Percentiles rank a stretch among this genome's conserved stretches.
Evolutionary conservation across 2,888 invertebrate species (phyloP).

Genomic region (Xylota segnis): DNA sequence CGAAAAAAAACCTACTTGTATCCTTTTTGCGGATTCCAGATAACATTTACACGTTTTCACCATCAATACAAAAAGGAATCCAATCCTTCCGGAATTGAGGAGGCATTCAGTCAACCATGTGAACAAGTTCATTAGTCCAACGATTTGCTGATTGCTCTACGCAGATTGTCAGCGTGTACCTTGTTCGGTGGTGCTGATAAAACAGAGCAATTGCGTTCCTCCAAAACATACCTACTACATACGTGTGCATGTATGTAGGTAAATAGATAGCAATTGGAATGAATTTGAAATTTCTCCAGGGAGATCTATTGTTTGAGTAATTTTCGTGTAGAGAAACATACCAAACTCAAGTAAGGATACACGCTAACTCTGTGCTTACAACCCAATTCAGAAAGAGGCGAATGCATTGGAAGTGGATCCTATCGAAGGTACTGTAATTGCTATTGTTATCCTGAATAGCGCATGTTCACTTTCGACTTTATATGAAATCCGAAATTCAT

Average conservation of each 20-base stretch:
- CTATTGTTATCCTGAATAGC: constrained; percentile 8
- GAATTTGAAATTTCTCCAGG: constrained; percentile 42
- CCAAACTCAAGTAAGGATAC: constrained; percentile 22
- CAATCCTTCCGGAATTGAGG: constrained; percentile 33
- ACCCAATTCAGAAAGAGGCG: constrained; percentile 9
- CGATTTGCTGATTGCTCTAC: constrained; percentile 54
- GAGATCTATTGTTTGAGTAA: constrained; percentile 16
- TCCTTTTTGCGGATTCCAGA: neutral
- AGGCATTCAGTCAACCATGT: constrained; percentile 50
- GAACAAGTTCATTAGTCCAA: constrained; percentile 71
- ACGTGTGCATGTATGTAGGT: neutral
- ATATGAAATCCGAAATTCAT: neutral
- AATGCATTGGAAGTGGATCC: neutral
- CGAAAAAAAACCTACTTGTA: neutral
- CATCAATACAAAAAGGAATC: constrained; percentile 10
- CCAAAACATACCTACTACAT: neutral
- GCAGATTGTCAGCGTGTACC: constrained; percentile 20
- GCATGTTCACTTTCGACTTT: neutral
- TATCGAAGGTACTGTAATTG: constrained; percentile 14
- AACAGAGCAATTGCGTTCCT: constrained; percentile 31
- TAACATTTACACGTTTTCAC: constrained; percentile 12
- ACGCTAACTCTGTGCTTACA: constrained; percentile 16
- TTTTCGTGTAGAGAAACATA: constrained; percentile 6
- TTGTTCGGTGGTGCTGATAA: constrained; percentile 22
- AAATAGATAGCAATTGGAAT: constrained; percentile 37